phyloP scores from a whole-genome alignment of 1,140 invertebrate genomes.

The Drosophila biarmipes region DNA sequence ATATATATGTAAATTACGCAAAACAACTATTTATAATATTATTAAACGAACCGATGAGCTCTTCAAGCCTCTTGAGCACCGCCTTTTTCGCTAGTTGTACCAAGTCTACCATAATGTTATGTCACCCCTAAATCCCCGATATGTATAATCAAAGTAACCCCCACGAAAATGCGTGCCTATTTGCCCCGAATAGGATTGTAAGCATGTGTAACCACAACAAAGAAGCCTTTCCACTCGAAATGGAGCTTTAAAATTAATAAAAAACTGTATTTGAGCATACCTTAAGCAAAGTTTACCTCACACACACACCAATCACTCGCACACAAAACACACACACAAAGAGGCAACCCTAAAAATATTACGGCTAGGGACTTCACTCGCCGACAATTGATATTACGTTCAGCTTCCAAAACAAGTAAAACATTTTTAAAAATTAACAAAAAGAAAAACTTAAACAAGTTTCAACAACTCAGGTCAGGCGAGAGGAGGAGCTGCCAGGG shows the following conservation, averaged over 20 bases:
- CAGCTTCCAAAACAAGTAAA: slow-evolving; percentile 32
- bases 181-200: slow-evolving; percentile 41
- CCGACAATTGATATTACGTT: slow-evolving; percentile 47
- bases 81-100: slow-evolving; percentile 41
- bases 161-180: slow-evolving; percentile 42
- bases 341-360: slow-evolving; percentile 22
- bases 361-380: slow-evolving; percentile 11
- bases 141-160: slow-evolving; percentile 2
- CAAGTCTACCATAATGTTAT: slow-evolving; percentile 47
- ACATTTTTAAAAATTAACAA: slow-evolving; percentile 12
- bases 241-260: slow-evolving; percentile 18
- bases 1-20: slow-evolving; percentile 44
- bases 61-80: slow-evolving; percentile 23
- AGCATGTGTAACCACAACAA: slow-evolving; percentile 31
- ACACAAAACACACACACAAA: slow-evolving; percentile 13
- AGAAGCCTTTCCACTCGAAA: slow-evolving; percentile 12
- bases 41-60: slow-evolving; percentile 21
- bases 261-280: slow-evolving; percentile 33
- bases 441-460: slow-evolving; percentile 32
- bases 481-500: slow-evolving; percentile 27
- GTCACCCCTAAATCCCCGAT: slow-evolving; percentile 9
- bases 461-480: slow-evolving; percentile 44
- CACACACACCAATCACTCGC: slow-evolving; percentile 17
- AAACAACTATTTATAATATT: slow-evolving; percentile 23
- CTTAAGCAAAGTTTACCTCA: slow-evolving; percentile 48